Conservation (phyloP, 2,113 vertebrate genomes). For the Helogale parvula region DNA sequence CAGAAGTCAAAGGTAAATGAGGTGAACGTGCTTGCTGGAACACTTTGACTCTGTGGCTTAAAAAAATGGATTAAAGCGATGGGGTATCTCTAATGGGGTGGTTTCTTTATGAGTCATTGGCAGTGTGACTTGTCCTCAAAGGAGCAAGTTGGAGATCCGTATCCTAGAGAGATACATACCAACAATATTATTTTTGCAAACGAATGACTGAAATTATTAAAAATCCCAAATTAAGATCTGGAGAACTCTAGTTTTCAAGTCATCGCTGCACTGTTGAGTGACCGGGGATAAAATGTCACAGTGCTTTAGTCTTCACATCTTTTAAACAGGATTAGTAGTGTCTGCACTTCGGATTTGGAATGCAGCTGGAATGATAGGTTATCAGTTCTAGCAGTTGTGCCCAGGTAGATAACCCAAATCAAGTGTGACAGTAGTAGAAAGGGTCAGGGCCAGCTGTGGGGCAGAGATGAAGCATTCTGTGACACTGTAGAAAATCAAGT, state of each 20-base stretch:
- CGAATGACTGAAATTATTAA: neutral
- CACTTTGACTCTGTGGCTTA: neutral
- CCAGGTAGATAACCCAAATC: neutral
- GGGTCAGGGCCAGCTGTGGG: neutral
- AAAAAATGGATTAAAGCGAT: neutral
- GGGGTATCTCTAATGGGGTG: neutral
- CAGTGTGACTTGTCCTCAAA: neutral
- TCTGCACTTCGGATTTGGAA: neutral
- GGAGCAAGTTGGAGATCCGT: neutral
- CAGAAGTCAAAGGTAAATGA: slow-evolving; percentile 5
- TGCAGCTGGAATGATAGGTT: neutral
- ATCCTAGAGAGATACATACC: neutral
- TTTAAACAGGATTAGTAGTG: neutral
- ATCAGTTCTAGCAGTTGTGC: neutral
- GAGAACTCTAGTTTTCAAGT: neutral
- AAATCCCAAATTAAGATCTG: neutral
- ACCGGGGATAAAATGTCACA: neutral
- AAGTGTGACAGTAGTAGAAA: neutral
- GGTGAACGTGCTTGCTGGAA: neutral
- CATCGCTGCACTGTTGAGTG: neutral
- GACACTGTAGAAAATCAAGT: slow-evolving; percentile 1
- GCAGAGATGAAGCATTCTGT: neutral
- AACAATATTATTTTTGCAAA: neutral
- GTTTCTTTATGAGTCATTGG: neutral
- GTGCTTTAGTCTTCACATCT: neutral